phyloP scores from a whole-genome alignment of 2,888 invertebrate genomes.

The Polydrusus pterygomalis region DNA sequence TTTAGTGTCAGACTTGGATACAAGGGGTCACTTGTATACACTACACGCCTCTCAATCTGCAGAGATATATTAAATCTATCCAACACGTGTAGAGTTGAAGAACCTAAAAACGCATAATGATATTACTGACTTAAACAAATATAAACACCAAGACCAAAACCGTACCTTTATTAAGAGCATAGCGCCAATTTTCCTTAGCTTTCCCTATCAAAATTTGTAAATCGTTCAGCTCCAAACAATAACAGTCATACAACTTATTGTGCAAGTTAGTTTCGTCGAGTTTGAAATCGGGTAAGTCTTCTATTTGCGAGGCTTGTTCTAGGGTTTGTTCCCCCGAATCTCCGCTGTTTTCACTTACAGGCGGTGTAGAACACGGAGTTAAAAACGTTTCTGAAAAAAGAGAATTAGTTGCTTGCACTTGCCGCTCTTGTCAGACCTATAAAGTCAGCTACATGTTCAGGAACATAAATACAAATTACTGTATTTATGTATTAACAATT shows the following conservation, averaged over 20 bases:
- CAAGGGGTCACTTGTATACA: constrained; percentile 88
- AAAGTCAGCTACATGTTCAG: no score
- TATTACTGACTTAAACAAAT: no score
- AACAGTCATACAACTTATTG: constrained; percentile 85
- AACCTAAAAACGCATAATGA: constrained; percentile 37
- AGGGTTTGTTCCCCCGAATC: constrained; percentile 72
- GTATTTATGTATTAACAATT: no score
- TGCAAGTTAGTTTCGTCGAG: constrained; percentile 79
- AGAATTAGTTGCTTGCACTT: no score
- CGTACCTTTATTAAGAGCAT: constrained; percentile 86
- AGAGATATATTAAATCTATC: constrained; percentile 75
- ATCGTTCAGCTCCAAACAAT: constrained; percentile 86
- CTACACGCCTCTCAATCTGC: constrained; percentile 86
- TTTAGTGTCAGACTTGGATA: constrained; percentile 89
- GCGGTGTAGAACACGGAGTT: constrained; percentile 92
- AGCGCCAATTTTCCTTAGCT: constrained; percentile 92
- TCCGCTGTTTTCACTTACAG: constrained; percentile 80
- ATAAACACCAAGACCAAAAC: background rate
- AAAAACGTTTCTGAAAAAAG: constrained; percentile 78
- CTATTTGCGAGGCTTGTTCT: constrained; percentile 65
- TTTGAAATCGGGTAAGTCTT: constrained; percentile 58
- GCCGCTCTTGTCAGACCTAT: no score
- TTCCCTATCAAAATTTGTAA: constrained; percentile 91
- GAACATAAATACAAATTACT: no score
- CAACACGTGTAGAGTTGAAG: constrained; percentile 89